phyloP scores from a whole-genome alignment of 2,113 vertebrate species.

The Protobothrops flavoviridis region DNA sequence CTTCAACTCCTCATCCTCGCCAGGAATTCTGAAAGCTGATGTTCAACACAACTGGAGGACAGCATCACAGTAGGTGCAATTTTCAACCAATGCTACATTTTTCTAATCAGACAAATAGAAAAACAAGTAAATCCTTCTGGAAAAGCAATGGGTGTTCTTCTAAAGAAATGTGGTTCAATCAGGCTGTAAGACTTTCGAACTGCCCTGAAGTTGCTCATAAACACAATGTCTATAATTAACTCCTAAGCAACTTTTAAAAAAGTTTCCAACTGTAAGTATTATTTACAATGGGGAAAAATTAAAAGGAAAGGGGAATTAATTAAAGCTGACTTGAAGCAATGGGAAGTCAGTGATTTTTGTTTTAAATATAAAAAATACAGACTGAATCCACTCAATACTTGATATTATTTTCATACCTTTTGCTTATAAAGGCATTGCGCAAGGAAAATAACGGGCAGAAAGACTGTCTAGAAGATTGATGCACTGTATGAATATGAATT shows the following conservation, averaged over 20 bases:
- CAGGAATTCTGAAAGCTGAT: not conserved
- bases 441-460: not conserved
- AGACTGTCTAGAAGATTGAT: conserved; percentile 10
- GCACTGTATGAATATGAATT: conserved; percentile 9
- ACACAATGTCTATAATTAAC: not conserved
- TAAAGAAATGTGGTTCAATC: not conserved
- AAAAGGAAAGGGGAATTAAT: not conserved
- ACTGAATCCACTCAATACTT: not conserved
- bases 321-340: not conserved
- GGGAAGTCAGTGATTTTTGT: not conserved
- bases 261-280: not conserved
- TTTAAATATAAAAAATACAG: conserved; percentile 9
- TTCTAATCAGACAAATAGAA: not conserved
- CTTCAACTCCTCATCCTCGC: not conserved
- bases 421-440: not conserved
- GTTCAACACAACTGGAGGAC: not conserved
- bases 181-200: not conserved
- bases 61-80: not conserved
- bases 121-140: not conserved
- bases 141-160: not conserved
- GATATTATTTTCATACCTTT: not conserved
- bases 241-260: not conserved
- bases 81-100: not conserved
- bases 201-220: not conserved
- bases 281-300: not conserved